Evolutionary conservation across 2,888 invertebrate species (phyloP).

Genomic region (Biston betularia): DNA sequence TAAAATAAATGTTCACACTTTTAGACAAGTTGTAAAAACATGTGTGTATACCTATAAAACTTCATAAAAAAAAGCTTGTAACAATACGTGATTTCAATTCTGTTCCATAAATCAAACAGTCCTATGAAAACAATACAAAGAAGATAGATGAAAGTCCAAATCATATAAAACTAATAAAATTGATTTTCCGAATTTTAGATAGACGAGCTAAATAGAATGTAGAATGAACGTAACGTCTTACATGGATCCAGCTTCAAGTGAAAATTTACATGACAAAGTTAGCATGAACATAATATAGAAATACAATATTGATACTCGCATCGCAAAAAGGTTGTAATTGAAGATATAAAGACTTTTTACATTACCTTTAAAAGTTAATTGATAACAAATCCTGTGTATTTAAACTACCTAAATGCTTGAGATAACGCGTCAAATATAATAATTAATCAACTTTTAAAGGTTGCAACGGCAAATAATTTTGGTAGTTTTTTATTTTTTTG

Average conservation of each 20-base stretch:
- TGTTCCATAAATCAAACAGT: slow-evolving; percentile 19
- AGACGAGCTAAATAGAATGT: slow-evolving; percentile 8
- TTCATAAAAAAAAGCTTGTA: not conserved
- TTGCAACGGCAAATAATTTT: too few species aligned
- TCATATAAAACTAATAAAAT: not conserved
- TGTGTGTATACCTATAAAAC: not conserved
- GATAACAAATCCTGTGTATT: too few species aligned
- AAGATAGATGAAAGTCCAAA: slow-evolving; percentile 7
- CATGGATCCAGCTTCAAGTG: too few species aligned
- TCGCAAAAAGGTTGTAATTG: too few species aligned
- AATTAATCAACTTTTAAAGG: too few species aligned
- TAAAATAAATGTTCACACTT: not conserved
- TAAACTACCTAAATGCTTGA: too few species aligned
- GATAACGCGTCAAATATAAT: too few species aligned
- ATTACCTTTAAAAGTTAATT: too few species aligned
- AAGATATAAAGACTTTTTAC: too few species aligned
- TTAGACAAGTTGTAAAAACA: not conserved
- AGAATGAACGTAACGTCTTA: too few species aligned
- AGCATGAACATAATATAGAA: not conserved
- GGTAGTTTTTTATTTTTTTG: too few species aligned
- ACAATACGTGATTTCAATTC: not conserved
- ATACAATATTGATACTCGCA: too few species aligned
- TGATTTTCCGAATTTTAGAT: slow-evolving; percentile 4
- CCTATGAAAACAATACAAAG: slow-evolving; percentile 18
- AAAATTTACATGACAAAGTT: not conserved